Percentiles rank a stretch among this genome's conserved stretches.
These are phyloP conservation scores for Patagioenas fasciata DNA, from an alignment of 2,113 vertebrate species.

Conservation along the genomic window DNA sequence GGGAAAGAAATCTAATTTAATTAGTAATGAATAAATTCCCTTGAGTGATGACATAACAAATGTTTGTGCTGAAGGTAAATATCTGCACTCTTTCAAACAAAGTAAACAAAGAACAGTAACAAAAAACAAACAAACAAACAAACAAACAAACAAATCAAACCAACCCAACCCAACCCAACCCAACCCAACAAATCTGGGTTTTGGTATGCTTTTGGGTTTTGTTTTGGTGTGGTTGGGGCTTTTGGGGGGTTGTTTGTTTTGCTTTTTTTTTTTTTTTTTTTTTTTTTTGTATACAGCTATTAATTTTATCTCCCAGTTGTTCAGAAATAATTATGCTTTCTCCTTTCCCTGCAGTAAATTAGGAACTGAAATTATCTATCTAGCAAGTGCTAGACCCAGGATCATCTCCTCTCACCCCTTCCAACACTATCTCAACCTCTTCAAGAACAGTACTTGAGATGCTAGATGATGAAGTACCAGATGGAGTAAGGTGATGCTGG, in stretches of 20 bases:
- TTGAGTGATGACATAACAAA: background rate
- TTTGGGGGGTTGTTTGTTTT: too few relatives aligned
- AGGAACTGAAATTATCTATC: background rate
- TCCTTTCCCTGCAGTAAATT: background rate
- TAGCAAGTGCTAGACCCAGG: background rate
- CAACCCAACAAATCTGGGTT: rapidly evolving
- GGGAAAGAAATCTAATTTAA: background rate
- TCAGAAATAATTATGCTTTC: background rate
- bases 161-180: too few relatives aligned
- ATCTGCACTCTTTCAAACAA: background rate
- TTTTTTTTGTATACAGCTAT: background rate
- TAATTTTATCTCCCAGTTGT: background rate
- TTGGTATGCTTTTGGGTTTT: background rate
- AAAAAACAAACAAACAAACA: background rate
- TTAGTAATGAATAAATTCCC: background rate
- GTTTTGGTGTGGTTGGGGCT: background rate
- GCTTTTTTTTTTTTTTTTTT: too few relatives aligned
- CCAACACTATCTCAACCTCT: background rate
- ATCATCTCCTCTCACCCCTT: background rate
- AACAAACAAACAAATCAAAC: too few relatives aligned
- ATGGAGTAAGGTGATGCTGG: background rate
- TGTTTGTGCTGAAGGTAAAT: background rate
- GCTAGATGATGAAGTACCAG: background rate
- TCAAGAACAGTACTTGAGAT: background rate
- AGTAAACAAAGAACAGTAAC: background rate